Conservation (phyloP, 2,797 vertebrate genomes). For the Microchirus variegatus region DNA sequence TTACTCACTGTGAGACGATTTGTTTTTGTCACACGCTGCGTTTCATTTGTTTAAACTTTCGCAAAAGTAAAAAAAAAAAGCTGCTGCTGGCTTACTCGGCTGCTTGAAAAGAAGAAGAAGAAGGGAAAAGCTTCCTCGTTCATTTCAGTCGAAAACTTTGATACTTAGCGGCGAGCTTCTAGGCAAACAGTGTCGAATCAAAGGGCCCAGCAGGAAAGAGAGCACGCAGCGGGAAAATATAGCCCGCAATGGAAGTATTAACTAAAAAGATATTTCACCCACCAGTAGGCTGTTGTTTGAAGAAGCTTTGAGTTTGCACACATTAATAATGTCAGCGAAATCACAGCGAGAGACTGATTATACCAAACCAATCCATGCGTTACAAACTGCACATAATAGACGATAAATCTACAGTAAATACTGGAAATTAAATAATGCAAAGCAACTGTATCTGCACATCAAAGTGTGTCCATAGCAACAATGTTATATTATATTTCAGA, state of each 20-base stretch:
- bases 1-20: not conserved
- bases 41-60: slow-evolving; percentile 23
- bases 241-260: too few species aligned
- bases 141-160: slow-evolving; percentile 52
- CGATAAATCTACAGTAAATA: not conserved
- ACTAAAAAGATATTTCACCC: too few species aligned
- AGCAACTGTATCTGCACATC: too few species aligned
- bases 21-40: slow-evolving; percentile 7
- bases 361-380: not conserved
- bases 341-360: not conserved
- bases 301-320: slow-evolving; percentile 1
- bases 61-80: slow-evolving; percentile 19
- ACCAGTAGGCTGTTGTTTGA: too few species aligned
- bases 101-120: slow-evolving; percentile 37
- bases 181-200: slow-evolving; percentile 51
- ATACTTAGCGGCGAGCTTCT: slow-evolving; percentile 47
- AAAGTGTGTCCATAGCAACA: too few species aligned
- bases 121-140: slow-evolving; percentile 37
- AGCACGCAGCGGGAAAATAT: not conserved
- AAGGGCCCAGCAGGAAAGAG: slow-evolving; percentile 29
- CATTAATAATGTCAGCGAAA: slow-evolving; percentile 19
- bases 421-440: not conserved
- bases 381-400: slow-evolving; percentile 4
- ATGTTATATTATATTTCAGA: too few species aligned
- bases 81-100: slow-evolving; percentile 6